Base-by-base conservation (phyloP, 2,888 invertebrate genomes). In the Candidula unifasciata region DNA sequence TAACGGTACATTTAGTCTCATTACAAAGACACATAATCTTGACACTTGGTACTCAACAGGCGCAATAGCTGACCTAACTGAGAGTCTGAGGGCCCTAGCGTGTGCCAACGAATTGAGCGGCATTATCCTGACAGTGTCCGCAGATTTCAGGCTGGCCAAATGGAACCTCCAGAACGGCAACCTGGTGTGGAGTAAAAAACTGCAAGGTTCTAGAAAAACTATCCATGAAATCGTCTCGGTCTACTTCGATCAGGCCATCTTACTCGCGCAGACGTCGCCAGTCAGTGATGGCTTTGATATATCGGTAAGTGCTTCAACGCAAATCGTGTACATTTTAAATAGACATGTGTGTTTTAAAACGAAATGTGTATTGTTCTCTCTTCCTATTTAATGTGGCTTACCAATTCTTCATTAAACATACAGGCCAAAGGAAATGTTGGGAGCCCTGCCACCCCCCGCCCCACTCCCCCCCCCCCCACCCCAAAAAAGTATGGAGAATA, bases 191-290 rank as follows among this genome's bases (percentile, higher is more conserved):
- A 83, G 60, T 68, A 71, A 68, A 13, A 81, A 24, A 30, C 44
- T 69, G 69, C 82, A 66, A 2, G 64, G 52, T 52, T 76, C 57
- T 6, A 68, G 44, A 33, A 68, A 60, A 30, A 30, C 10, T 37
- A 52, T 87, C 27, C 79, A 77, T 57, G 73, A 76, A 3, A 66
- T 86, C 13, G 71, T 54, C 21, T 66, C 83, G 10, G 87, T 88
- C 71, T 88, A 83, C 78, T 88, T 84, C 57, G 88, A 88, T 74
- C 87, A 87, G 83, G 88, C 88, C 24, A 73, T 86, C 0, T 64
- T 83, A 13, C 13, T 87, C 24, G 83, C 85, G n/a, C 60, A 80
- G n/a, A 8, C 54, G 24, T 57, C 71, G 37, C 8, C 13, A 27
- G 37, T 21, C 33, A 54, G 82, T 21, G n/a, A 33, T 30, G 82